Percentiles rank a stretch among this genome's conserved stretches.
Conservation (phyloP, 92 coral and sea anemone species). For the Zoanthus sansibaricus region DNA sequence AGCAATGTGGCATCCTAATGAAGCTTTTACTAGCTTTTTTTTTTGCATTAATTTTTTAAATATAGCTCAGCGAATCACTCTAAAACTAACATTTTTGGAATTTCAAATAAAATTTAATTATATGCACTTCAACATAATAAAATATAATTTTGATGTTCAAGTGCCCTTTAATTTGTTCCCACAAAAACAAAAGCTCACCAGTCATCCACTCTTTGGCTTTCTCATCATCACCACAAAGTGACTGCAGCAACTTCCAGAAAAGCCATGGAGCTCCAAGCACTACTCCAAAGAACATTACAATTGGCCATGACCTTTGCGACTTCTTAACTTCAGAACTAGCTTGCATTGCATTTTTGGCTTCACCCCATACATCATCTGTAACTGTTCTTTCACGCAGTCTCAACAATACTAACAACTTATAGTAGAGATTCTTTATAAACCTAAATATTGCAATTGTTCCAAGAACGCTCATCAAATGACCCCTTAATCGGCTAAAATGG, state of each 20-base stretch:
- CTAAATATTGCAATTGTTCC: conserved; percentile 85
- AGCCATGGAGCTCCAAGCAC: conserved; percentile 94
- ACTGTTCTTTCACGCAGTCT: conserved; percentile 70
- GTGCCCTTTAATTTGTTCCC: no score
- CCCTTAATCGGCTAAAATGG: conserved; percentile 90
- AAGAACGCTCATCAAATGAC: conserved; percentile 79
- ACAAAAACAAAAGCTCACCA: conserved; percentile 60
- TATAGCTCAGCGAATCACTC: no score
- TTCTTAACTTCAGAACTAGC: conserved; percentile 57
- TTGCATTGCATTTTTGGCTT: conserved; percentile 59
- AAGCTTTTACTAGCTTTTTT: no score
- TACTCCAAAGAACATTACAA: conserved; percentile 94
- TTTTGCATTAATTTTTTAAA: no score
- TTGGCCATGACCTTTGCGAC: conserved; percentile 90
- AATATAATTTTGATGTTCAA: no score
- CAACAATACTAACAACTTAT: conserved; percentile 72
- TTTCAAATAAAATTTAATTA: not conserved
- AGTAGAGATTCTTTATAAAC: conserved; percentile 70
- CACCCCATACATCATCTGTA: conserved; percentile 91
- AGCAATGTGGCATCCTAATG: no score
- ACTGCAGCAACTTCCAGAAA: conserved; percentile 88
- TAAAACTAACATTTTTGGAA: not conserved
- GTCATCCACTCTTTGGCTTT: conserved; percentile 83
- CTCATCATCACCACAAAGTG: conserved; percentile 74
- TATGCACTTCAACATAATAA: no score